Base-by-base conservation (phyloP, 2,797 vertebrate genomes). In the Sebastes variabilis region DNA sequence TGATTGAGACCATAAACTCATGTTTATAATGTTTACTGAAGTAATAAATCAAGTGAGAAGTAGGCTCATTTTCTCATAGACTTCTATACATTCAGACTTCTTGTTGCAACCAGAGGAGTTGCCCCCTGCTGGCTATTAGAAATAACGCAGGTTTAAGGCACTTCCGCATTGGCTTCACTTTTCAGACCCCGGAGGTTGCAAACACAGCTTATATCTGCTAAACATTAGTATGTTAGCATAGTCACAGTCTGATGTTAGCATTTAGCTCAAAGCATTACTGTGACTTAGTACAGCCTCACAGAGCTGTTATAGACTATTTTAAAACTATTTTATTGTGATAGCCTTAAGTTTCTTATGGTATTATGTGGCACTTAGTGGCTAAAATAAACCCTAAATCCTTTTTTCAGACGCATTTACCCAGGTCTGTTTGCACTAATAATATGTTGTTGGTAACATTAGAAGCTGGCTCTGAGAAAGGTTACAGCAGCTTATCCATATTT, bases 131-230 rank as follows among this genome's bases (percentile, higher is more conserved):
- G 42, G 42, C 42, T 46, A 16, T 46, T 18, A 46, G 42, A 46
- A 46, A 46, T 0, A 46, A 46, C 0, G 7, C 42, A 18, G 0
- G 42, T 46, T 46, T 46, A 0, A 46, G 42, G 16, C 7, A 46
- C 42, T 46, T 46, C 0, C 0, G 16, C 42, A 46, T 18, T 46
- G 42, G 0, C 42, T 18, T 46, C 42, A 46, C 42, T 46, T 46
- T 8, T 0, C 1, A 46, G 42, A 46, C 42, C 42, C 42, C 0
- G 3, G 38, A 42, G 38, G 38, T 42, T 8, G 42, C 42, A 46
- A 46, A 46, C 42, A 6, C 1, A 32, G 25, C 7, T 6, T 25
- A 34, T 24, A 32, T 13, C 36, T 22, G 9, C 24, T 36, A 4
- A 55, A 49, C 29, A 58, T 18, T 29, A 24, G 10, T 7, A 30